These are phyloP conservation scores for Conus betulinus DNA, from an alignment of 1,140 invertebrate species.

Conservation along the genomic window DNA sequence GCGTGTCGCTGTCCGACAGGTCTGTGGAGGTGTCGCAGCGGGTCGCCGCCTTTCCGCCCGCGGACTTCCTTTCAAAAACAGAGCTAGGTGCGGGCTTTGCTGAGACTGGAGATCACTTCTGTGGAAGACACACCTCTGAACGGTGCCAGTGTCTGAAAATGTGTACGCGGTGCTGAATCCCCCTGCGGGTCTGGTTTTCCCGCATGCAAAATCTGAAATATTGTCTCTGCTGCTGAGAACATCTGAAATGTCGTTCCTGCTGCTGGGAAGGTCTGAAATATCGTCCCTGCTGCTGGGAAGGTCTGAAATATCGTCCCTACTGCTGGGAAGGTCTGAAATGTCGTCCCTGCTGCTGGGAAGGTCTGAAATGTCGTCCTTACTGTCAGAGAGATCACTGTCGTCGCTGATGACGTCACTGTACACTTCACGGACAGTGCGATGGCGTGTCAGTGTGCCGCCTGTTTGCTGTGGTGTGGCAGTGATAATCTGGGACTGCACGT, in stretches of 20 bases:
- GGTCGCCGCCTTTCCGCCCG: not conserved
- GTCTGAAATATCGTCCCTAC: not conserved
- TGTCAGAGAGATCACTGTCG: not conserved
- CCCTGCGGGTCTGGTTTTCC: not conserved
- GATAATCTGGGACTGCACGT: not conserved
- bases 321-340: not conserved
- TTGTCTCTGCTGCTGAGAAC: not conserved
- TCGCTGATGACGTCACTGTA: conserved; percentile 31
- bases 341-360: conserved; percentile 13
- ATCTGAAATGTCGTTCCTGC: not conserved
- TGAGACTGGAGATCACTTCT: not conserved
- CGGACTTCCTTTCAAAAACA: not conserved
- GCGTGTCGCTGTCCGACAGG: conserved; percentile 20
- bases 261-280: conserved; percentile 10
- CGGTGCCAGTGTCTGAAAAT: not conserved
- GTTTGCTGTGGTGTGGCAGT: not conserved
- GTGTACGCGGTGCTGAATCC: not conserved
- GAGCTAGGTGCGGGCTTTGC: not conserved
- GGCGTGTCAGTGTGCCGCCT: conserved; percentile 37
- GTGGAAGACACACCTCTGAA: not conserved
- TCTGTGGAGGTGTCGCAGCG: not conserved
- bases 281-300: not conserved
- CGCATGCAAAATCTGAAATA: not conserved
- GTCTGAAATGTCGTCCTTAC: not conserved
- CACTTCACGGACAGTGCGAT: conserved; percentile 39